Evolutionary conservation across 2,113 vertebrate genomes (phyloP).

Genomic region (Stictonetta naevosa): DNA sequence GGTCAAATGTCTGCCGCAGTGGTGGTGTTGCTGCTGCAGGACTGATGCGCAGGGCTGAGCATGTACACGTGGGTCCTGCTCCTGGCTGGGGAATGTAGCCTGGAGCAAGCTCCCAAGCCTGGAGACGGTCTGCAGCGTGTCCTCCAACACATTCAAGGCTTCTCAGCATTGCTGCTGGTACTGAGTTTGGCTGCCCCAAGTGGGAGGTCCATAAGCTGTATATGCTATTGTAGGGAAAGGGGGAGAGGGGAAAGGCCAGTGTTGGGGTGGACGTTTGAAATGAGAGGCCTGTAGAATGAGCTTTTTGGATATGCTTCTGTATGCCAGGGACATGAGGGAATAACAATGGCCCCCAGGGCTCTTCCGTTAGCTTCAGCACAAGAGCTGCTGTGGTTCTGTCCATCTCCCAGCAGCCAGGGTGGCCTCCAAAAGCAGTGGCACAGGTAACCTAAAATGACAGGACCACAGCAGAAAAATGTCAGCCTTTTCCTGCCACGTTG

Average conservation of each 20-base stretch:
- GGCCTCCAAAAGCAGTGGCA: neutral
- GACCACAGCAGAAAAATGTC: neutral
- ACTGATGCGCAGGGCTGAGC: rapidly evolving
- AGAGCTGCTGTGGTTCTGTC: neutral
- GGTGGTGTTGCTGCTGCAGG: neutral
- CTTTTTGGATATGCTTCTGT: neutral
- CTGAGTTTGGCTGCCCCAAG: neutral
- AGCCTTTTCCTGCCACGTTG: neutral
- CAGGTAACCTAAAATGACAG: neutral
- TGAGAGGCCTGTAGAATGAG: neutral
- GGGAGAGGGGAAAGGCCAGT: neutral
- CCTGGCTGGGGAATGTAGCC: neutral
- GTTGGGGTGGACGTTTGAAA: neutral
- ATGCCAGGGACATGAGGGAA: neutral
- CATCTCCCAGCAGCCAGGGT: neutral
- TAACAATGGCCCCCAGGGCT: neutral
- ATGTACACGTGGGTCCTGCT: rapidly evolving
- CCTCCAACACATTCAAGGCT: neutral
- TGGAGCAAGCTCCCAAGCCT: neutral
- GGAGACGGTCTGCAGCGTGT: rapidly evolving
- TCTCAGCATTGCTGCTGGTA: neutral
- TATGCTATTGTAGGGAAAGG: neutral
- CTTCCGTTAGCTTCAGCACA: neutral
- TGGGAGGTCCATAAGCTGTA: neutral
- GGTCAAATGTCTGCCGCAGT: rapidly evolving